A percentile compares a stretch with the other conserved stretches of the same genome.
Evolutionary conservation across 2,797 vertebrate species (phyloP).

Genomic region (Chelon labrosus): DNA sequence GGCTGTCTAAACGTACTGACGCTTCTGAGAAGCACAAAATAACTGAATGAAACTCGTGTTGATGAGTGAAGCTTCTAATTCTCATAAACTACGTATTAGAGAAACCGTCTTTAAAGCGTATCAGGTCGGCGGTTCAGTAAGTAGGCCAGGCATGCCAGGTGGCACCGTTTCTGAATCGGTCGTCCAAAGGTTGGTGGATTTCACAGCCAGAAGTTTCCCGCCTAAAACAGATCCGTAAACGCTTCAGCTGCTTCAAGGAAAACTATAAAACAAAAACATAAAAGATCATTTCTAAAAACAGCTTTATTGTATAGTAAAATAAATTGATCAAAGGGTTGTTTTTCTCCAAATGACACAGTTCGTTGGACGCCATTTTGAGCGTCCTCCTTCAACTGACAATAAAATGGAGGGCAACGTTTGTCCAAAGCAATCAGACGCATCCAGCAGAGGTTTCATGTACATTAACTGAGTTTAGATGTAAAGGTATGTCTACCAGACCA

Average conservation of each 20-base stretch:
- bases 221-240: constrained; percentile 27
- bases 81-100: neutral
- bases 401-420: constrained; percentile 1
- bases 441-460: neutral
- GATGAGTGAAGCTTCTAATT: too few species aligned
- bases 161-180: neutral
- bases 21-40: too few species aligned
- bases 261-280: neutral
- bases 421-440: too few species aligned
- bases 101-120: neutral
- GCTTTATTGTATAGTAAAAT: neutral
- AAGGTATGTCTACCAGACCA: too few species aligned
- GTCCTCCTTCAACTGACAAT: neutral
- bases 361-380: constrained; percentile 59
- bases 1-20: too few species aligned
- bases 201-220: constrained; percentile 21
- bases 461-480: too few species aligned
- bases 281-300: too few species aligned
- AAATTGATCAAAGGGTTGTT: neutral
- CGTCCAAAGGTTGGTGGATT: constrained; percentile 42
- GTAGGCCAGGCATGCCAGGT: neutral
- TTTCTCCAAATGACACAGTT: too few species aligned
- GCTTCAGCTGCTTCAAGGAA: too few species aligned
- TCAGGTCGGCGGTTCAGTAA: neutral
- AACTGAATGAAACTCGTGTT: too few species aligned